These are phyloP conservation scores for Adoxophyes honmai DNA, from an alignment of 1,140 invertebrate species.

Conservation along the genomic window DNA sequence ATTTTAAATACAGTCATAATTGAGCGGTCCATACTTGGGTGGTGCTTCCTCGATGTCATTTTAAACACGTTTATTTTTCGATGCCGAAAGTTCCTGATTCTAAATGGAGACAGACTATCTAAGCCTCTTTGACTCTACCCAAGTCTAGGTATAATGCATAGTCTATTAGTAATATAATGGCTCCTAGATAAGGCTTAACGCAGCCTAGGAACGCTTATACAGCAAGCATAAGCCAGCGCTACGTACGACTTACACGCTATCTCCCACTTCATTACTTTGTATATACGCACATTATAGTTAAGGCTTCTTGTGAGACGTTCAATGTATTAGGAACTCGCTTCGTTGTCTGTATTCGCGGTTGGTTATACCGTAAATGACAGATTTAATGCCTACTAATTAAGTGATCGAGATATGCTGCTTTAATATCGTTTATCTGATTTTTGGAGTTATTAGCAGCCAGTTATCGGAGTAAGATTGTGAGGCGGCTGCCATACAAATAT, in stretches of 20 bases:
- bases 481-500: constrained; percentile 12
- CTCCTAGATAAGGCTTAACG: constrained; percentile 53
- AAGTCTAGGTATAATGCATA: constrained; percentile 46
- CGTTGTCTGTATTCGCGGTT: background rate
- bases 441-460: constrained; percentile 42
- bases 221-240: no score
- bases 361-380: constrained; percentile 59
- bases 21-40: no score
- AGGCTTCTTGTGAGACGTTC: background rate
- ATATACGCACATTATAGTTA: background rate
- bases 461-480: constrained; percentile 10
- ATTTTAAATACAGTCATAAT: no score
- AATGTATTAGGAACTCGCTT: background rate
- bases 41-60: no score
- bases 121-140: constrained; percentile 8
- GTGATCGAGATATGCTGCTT: constrained; percentile 46
- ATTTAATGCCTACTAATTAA: constrained; percentile 68
- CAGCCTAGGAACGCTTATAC: background rate
- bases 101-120: background rate
- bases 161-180: constrained; percentile 59
- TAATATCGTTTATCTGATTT: constrained; percentile 52
- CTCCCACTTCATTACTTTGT: background rate
- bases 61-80: no score
- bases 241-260: no score
- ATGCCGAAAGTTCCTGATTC: no score